Evolutionary conservation across 2,113 vertebrate species (phyloP).

Genomic region (Azemiops feae): DNA sequence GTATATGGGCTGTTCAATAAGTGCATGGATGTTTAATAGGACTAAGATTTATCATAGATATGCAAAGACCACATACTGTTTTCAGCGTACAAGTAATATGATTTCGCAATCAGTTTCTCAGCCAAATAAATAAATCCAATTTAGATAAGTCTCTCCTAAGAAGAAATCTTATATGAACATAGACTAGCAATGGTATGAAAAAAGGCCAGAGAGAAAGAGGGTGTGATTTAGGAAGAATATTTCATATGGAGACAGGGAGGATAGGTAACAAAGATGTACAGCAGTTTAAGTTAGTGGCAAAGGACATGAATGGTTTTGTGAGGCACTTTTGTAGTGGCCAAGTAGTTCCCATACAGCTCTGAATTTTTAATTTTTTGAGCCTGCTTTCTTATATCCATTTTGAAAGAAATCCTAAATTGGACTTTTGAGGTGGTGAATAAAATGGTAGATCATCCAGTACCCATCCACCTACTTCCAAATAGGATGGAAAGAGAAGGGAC

Average conservation of each 20-base stretch:
- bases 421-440: neutral
- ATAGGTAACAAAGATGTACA: neutral
- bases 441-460: neutral
- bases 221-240: no score
- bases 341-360: slow-evolving; percentile 6
- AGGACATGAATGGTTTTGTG: neutral
- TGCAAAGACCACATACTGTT: neutral
- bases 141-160: neutral
- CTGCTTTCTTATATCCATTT: no score
- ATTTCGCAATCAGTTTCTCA: neutral
- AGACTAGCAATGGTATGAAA: neutral
- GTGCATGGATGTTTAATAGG: neutral
- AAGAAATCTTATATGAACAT: neutral
- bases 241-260: neutral
- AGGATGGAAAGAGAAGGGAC: neutral
- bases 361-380: neutral
- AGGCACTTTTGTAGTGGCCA: neutral
- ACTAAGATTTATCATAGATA: neutral
- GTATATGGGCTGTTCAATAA: neutral
- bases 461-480: neutral
- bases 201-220: neutral
- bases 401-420: neutral
- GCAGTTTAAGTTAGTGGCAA: neutral
- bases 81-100: neutral
- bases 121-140: neutral